Evolutionary conservation across 2,797 vertebrate species (phyloP), one percentile per base, ranked within the genome.

Genomic region (Poeciliopsis paucimaculata): DNA sequence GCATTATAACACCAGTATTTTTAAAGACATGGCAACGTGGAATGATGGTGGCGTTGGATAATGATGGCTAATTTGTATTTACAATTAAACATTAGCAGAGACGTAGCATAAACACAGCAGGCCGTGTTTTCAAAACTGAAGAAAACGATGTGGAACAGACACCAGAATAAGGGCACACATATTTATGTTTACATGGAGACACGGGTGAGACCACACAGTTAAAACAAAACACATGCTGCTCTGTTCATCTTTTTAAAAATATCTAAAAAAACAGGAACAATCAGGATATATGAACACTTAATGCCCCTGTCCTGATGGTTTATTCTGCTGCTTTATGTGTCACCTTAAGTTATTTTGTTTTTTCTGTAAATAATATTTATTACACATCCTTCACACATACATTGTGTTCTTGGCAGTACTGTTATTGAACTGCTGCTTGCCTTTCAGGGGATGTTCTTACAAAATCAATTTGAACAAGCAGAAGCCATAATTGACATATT

Each of bases 51-150:
- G 75, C 76, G 55, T 26, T 76, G 72, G 36, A 84, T 62, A 76
- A 76, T 85, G 73, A 55, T 72, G 79, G 77, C 72, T 75, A 71
- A 82, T 84, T 75, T 87, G 75, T 91, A 84, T 93, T 91, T 93
- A 91, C 84, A 87, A 89, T 85, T 76, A 94, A 93, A 91, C 84
- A 91, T 76, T 86, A 84, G 76, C 77, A 85, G 53, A 39, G 82
- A 76, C 28, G 20, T 45, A 91, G 83, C 78, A 92, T 89, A 90
- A 93, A 92, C 91, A 94, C 72, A 72, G 71, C 28, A 0, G 70
- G 77, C 77, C 28, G 72, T 90, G 89, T 95, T 94, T 93, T 79
- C 92, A 93, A 87, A 94, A 95, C 90, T 64, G 34, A 47, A 46
- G 73, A 91, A 60, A 89, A 72, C 41, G 80, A 91, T 79, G 91